Evolutionary conservation across 2,797 vertebrate species (phyloP).

Genomic region (Tragelaphus oryx): DNA sequence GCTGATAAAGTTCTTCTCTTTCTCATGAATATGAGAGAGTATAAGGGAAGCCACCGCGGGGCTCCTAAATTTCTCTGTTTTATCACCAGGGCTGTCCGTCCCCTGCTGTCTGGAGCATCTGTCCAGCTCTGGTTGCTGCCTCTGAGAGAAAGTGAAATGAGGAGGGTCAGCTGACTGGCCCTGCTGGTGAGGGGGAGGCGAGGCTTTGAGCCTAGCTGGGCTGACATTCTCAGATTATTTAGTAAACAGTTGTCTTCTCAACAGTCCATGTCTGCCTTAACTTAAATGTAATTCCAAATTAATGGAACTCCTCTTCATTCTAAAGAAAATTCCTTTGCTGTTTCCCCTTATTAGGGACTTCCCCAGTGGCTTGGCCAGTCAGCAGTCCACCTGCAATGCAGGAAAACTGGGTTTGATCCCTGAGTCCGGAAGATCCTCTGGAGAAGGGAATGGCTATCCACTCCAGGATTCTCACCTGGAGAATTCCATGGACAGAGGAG

Average conservation of each 20-base stretch:
- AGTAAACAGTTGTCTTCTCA: not conserved
- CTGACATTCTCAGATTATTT: not conserved
- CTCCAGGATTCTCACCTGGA: not conserved
- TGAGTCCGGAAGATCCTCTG: not conserved
- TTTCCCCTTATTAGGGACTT: not conserved
- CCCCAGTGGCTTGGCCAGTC: not conserved
- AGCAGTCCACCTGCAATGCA: not conserved
- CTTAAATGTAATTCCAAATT: not conserved
- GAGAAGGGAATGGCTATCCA: not conserved
- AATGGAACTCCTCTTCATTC: not conserved
- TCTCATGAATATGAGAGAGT: conserved; percentile 17
- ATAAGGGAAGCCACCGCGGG: not conserved
- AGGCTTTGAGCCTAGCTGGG: not conserved
- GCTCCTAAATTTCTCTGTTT: conserved; percentile 3
- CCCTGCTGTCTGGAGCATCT: conserved; percentile 25
- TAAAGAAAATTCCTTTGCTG: not conserved
- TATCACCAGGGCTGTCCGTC: not conserved
- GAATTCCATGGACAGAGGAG: not conserved
- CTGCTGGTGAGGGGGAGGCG: no score
- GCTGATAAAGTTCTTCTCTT: conserved; percentile 20
- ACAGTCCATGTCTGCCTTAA: not conserved
- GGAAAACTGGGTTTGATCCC: not conserved
- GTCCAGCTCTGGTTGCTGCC: not conserved
- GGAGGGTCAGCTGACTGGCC: not conserved
- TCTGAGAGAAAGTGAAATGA: not conserved